Evolutionary conservation across 2,797 vertebrate species (phyloP).

Genomic region (Nothura maculosa): DNA sequence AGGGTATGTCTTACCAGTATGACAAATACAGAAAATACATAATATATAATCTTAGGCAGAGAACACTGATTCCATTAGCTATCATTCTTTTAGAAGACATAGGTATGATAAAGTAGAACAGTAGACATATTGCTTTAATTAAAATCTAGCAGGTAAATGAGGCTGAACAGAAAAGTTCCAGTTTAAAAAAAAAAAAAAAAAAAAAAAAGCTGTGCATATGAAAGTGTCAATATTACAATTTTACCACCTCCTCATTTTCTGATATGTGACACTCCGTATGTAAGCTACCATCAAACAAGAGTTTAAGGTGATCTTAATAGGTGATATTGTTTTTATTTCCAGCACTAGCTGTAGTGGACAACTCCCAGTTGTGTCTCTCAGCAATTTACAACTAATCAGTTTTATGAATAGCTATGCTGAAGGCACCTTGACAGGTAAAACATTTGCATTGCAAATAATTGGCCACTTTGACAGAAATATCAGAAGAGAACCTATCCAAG

Average conservation of each 20-base stretch:
- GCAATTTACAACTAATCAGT: not conserved
- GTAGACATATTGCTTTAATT: not conserved
- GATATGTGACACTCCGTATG: not conserved
- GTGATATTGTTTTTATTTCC: conserved; percentile 13
- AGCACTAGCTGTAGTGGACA: not conserved
- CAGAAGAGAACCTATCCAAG: not conserved
- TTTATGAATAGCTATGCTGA: not conserved
- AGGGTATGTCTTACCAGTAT: not conserved
- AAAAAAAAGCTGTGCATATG: fast-evolving
- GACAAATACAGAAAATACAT: not conserved
- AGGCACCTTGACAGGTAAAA: not conserved
- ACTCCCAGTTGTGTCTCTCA: not conserved
- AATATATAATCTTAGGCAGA: not conserved
- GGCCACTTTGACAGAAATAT: not conserved
- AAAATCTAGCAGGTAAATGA: not conserved
- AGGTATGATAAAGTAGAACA: not conserved
- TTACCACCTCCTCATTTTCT: not conserved
- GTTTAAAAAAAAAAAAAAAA: not conserved
- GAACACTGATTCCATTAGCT: not conserved
- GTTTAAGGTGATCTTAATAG: not conserved
- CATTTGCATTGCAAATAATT: not conserved
- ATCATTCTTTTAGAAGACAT: not conserved
- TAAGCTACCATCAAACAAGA: not conserved
- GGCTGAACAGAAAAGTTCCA: not conserved
- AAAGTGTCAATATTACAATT: not conserved